Evolutionary conservation across 2,113 vertebrate genomes (phyloP).

Genomic region (zebrafish (Danio rerio)): DNA sequence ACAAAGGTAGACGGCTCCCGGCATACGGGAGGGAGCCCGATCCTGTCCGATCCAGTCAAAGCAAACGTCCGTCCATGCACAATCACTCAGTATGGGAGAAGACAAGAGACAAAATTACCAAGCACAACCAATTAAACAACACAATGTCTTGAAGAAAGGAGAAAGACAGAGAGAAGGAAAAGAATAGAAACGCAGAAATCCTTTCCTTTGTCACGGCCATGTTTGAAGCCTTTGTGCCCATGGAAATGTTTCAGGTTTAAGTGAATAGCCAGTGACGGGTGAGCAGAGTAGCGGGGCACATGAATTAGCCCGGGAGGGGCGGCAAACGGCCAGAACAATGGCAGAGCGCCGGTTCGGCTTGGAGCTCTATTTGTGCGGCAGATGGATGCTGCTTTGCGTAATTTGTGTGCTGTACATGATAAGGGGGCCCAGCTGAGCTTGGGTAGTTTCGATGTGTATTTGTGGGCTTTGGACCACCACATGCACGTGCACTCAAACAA

Average conservation of each 20-base stretch:
- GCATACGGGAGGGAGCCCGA: conserved; percentile 23
- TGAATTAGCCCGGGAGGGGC: conserved; percentile 39
- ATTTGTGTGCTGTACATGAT: conserved; percentile 40
- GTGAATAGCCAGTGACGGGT: conserved; percentile 48
- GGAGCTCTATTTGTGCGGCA: conserved; percentile 49
- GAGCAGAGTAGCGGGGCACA: conserved; percentile 49
- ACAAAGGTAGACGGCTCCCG: conserved; percentile 37
- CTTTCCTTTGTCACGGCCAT: conserved; percentile 37
- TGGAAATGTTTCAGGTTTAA: conserved; percentile 54
- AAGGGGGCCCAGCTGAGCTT: conserved; percentile 32
- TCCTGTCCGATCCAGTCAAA: conserved; percentile 40
- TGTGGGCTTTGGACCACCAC: no score
- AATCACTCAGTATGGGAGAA: conserved; percentile 37
- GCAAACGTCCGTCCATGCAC: conserved; percentile 35
- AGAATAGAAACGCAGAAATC: conserved; percentile 28
- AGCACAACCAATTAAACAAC: conserved; percentile 46
- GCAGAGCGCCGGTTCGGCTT: conserved; percentile 18
- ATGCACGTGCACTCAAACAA: no score
- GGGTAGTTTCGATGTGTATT: conserved; percentile 28
- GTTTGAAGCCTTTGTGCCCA: conserved; percentile 50
- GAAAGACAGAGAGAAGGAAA: conserved; percentile 43
- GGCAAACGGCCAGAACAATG: conserved; percentile 37
- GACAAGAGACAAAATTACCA: conserved; percentile 35
- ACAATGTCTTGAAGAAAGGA: conserved; percentile 45
- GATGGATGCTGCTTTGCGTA: conserved; percentile 49